A percentile compares a stretch with the other conserved stretches of the same genome.
phyloP scores from a whole-genome alignment of 2,113 vertebrate species.

The Ageneiosus marmoratus region DNA sequence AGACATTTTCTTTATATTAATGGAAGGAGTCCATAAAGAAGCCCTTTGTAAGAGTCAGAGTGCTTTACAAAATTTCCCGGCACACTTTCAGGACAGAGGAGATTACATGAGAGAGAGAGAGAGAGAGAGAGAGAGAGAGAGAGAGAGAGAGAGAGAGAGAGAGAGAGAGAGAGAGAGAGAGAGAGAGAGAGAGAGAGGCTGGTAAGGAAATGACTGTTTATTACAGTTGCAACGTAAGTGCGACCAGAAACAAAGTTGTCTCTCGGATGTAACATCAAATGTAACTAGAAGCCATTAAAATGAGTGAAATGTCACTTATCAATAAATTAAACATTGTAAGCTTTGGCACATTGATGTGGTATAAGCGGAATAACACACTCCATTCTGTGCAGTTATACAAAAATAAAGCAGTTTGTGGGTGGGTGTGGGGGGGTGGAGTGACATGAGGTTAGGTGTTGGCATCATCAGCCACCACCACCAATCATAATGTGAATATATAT shows the following conservation, averaged over 20 bases:
- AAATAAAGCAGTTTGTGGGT: background rate
- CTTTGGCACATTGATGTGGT: too few relatives aligned
- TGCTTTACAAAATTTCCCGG: background rate
- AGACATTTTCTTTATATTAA: background rate
- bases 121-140: too few relatives aligned
- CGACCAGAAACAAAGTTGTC: background rate
- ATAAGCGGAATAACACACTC: too few relatives aligned
- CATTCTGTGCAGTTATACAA: too few relatives aligned
- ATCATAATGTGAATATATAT: background rate
- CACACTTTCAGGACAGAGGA: too few relatives aligned
- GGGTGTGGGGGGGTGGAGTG: too few relatives aligned
- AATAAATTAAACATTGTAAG: too few relatives aligned
- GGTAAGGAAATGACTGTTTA: background rate
- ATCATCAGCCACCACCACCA: background rate
- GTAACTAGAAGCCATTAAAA: background rate
- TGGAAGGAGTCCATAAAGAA: too few relatives aligned
- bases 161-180: background rate
- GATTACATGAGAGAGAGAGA: too few relatives aligned
- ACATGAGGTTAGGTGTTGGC: too few relatives aligned
- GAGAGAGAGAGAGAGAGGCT: too few relatives aligned
- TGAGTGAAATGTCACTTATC: rapidly evolving
- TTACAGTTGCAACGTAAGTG: background rate
- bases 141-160: too few relatives aligned
- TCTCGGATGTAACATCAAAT: background rate
- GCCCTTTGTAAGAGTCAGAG: background rate